These are phyloP conservation scores for Xylophagus ater DNA, from an alignment of 2,888 invertebrate genomes.

Conservation along the genomic window DNA sequence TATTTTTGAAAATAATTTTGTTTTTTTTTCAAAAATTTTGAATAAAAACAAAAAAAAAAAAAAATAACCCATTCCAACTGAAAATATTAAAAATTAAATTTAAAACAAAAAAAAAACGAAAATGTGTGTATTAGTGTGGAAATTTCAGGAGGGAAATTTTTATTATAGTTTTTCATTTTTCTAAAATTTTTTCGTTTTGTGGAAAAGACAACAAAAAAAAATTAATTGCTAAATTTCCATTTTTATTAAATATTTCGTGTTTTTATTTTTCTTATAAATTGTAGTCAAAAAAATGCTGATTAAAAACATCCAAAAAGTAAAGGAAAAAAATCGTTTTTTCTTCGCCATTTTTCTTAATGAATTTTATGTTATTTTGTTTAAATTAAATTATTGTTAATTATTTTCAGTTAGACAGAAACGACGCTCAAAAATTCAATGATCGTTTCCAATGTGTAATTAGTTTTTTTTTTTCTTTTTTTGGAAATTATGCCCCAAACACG, in stretches of 20 bases:
- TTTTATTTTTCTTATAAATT: no score
- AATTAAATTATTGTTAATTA: not conserved
- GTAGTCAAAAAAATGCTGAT: not conserved
- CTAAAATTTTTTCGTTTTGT: not conserved
- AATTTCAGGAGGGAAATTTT: no score
- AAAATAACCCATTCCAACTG: slow-evolving; percentile 7
- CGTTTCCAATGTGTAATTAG: slow-evolving; percentile 13
- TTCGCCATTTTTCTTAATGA: slow-evolving; percentile 5
- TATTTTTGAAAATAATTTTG: no score
- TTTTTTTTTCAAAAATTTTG: no score
- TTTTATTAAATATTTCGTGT: no score
- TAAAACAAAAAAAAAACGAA: no score
- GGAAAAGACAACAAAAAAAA: no score
- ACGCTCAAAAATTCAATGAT: slow-evolving; percentile 19
- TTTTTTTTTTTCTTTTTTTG: slow-evolving; percentile 1
- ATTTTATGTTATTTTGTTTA: not conserved
- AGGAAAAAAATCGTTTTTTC: not conserved
- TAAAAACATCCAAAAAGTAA: slow-evolving; percentile 1
- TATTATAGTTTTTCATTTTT: no score
- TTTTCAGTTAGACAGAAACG: slow-evolving; percentile 13
- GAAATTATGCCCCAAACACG: slow-evolving; percentile 38
- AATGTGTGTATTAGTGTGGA: no score
- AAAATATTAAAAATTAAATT: no score
- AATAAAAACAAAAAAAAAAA: not conserved
- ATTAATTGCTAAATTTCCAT: no score